Evolutionary conservation across 2,113 vertebrate species (phyloP).

Genomic region (Ifrita kowaldi): DNA sequence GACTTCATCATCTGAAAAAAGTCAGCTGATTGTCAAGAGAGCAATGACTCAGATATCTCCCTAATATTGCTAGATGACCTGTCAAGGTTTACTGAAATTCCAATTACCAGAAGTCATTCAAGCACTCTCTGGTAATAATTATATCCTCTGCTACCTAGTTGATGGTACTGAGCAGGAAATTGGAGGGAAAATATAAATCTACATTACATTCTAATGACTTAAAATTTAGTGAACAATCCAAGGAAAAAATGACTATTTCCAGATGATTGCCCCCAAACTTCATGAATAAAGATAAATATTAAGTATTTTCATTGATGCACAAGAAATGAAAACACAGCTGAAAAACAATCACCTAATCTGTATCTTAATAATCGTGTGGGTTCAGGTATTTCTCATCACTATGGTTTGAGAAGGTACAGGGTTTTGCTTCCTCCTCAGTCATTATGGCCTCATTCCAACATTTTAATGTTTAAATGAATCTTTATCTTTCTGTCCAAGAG

Average conservation of each 20-base stretch:
- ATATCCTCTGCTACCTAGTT: neutral
- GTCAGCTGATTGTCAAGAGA: neutral
- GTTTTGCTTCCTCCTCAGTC: neutral
- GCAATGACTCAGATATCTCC: neutral
- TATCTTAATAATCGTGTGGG: neutral
- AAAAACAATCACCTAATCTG: neutral
- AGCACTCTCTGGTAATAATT: neutral
- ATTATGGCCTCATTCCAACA: neutral
- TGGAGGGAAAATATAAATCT: neutral
- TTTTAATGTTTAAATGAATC: constrained; percentile 13
- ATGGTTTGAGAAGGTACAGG: neutral
- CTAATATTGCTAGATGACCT: neutral
- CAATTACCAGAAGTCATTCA: constrained; percentile 18
- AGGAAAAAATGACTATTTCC: neutral
- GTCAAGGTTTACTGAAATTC: constrained; percentile 24
- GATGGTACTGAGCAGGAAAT: neutral
- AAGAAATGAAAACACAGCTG: neutral
- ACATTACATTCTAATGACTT: neutral
- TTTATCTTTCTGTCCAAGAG: constrained; percentile 15
- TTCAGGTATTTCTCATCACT: neutral
- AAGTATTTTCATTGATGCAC: neutral
- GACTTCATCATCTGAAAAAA: neutral
- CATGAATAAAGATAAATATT: neutral
- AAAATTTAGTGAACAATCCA: neutral
- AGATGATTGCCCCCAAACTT: neutral